phyloP scores from a whole-genome alignment of 2,797 vertebrate species.

The Sebastes variabilis region DNA sequence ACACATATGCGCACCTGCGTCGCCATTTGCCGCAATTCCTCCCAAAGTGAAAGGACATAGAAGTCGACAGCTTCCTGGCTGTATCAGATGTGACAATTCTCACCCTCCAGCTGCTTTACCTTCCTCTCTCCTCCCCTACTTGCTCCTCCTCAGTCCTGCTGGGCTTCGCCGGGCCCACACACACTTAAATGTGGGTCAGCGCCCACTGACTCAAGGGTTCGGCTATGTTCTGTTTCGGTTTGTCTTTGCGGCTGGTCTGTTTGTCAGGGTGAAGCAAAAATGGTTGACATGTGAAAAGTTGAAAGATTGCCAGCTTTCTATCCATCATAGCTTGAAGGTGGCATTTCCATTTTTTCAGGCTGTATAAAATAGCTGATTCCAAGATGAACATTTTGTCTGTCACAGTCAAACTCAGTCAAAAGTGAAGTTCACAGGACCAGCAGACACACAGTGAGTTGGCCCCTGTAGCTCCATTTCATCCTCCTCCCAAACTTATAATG shows the following conservation, averaged over 20 bases:
- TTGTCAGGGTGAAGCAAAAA: conserved; percentile 14
- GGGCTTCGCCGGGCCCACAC: conserved; percentile 12
- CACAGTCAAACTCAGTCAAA: conserved; percentile 18
- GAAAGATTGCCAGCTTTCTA: background rate
- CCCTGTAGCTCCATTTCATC: conserved; percentile 38
- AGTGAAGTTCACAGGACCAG: conserved; percentile 21
- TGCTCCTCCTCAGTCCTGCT: conserved; percentile 14
- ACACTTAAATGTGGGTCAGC: conserved; percentile 62
- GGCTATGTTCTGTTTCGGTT: conserved; percentile 3
- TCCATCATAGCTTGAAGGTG: background rate
- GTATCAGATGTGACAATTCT: conserved; percentile 56
- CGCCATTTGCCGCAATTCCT: conserved; percentile 5
- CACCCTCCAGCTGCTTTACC: conserved; percentile 38
- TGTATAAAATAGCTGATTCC: background rate
- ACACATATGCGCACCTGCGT: background rate
- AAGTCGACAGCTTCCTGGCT: conserved; percentile 37
- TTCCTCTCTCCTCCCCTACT: conserved; percentile 19
- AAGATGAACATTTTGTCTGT: conserved; percentile 4
- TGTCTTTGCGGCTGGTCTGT: conserved; percentile 1
- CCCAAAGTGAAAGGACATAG: conserved; percentile 37
- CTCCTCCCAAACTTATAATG: conserved; percentile 34
- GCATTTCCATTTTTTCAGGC: conserved; percentile 10
- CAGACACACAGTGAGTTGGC: conserved; percentile 13
- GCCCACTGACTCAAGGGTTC: conserved; percentile 25
- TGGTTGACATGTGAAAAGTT: conserved; percentile 6